Base-by-base conservation (phyloP, 2,113 vertebrate species). In the Pimephales promelas region DNA sequence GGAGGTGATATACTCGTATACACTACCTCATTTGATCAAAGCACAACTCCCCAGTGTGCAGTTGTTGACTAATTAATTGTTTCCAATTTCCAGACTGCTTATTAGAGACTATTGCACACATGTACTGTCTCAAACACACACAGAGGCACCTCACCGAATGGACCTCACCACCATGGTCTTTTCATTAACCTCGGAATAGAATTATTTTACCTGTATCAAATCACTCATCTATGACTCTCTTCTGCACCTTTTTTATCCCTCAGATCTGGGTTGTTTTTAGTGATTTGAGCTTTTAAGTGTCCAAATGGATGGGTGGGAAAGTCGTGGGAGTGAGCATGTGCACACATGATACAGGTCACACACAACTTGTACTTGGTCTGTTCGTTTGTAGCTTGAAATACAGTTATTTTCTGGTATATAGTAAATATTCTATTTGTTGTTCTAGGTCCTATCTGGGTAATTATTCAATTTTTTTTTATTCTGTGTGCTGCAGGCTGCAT, bases 61-160 rank as follows among this genome's bases (percentile, higher is more conserved):
- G 24, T 66, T 82, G 66, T 66, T 57, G 34, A 64, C 80, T 85
- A 83, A 83, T 85, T 75, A 75, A 87, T 87, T 78, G 34, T 43
- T 61, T 61, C 47, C 45, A 52, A 22, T 43, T 61, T 43, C 26
- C 45, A 52, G 70, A 77, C 57, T 10, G 54, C 75, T 79, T 77
- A 79, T 76, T 85, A 80, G 45, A 45, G 40, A 83, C 31, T 66
- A 52, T 43, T 20, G 43, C 70, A 45, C 70, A 72, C 40, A 45
- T 26, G 3, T 24, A 31, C 28, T 22, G 20, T 34, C 54, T 56
- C 56, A 31, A 14, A 79, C 79, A 86, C 24, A 59, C 18, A 64
- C 6, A 73, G 43, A 47, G 11, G 45, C 52, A 77, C 28, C 10
- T 40, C 10, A 59, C 76, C 10, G 34, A 4, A 34, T 4, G 34